These are phyloP conservation scores for Heliconius himera DNA, from an alignment of 1,140 invertebrate genomes.

Conservation along the genomic window DNA sequence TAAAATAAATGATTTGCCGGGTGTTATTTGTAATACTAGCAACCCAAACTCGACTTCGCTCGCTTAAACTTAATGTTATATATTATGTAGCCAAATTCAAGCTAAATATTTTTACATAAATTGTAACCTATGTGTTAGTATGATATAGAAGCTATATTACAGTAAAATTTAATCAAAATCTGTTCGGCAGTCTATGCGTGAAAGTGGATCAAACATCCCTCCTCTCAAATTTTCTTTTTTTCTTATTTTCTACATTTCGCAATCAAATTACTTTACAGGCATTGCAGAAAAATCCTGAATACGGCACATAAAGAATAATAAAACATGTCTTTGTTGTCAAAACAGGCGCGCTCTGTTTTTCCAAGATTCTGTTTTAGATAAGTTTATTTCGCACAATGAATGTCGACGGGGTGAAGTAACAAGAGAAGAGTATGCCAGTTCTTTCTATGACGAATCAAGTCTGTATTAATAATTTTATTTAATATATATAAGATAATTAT, in stretches of 20 bases:
- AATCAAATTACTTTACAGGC: not conserved
- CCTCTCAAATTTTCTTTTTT: not conserved
- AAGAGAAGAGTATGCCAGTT: constrained; percentile 20
- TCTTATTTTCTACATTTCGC: not conserved
- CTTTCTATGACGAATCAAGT: constrained; percentile 16
- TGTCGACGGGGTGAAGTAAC: constrained; percentile 19
- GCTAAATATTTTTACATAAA: too few species aligned
- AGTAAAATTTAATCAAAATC: too few species aligned
- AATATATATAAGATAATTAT: not conserved
- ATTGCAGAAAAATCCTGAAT: not conserved
- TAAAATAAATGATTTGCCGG: too few species aligned
- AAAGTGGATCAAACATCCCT: too few species aligned
- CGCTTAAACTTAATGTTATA: too few species aligned
- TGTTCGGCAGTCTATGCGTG: too few species aligned
- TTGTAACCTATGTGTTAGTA: too few species aligned
- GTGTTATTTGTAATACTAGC: too few species aligned
- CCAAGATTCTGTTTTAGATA: constrained; percentile 29
- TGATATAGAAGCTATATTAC: too few species aligned
- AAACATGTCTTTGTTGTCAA: constrained; percentile 12
- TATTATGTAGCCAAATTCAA: too few species aligned
- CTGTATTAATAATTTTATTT: constrained; percentile 25
- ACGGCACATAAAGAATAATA: not conserved
- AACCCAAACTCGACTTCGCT: too few species aligned
- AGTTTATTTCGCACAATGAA: constrained; percentile 41
- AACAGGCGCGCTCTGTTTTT: constrained; percentile 20